phyloP scores from a whole-genome alignment of 2,113 vertebrate genomes.

The Eupsittula cactorum region DNA sequence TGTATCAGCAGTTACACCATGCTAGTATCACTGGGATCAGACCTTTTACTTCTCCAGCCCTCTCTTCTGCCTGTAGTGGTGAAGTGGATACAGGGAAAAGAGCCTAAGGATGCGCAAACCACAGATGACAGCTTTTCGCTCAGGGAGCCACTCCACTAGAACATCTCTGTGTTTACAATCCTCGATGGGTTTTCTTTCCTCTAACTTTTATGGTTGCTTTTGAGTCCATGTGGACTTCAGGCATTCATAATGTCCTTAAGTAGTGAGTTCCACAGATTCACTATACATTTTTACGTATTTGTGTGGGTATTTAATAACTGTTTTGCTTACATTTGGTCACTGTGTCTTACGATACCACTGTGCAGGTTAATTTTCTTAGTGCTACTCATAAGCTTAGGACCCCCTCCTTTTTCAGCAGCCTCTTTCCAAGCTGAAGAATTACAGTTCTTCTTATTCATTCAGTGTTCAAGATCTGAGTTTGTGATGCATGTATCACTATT shows the following conservation, averaged over 20 bases:
- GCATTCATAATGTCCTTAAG: neutral
- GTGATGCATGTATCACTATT: neutral
- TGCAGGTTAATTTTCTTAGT: constrained; percentile 6
- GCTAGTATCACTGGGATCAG: neutral
- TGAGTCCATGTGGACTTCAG: neutral
- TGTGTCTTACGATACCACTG: neutral
- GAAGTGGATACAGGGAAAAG: neutral
- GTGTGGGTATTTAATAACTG: neutral
- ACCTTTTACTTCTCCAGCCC: neutral
- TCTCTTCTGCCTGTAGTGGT: neutral
- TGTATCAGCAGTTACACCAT: neutral
- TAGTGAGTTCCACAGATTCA: neutral
- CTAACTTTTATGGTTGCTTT: constrained; percentile 33
- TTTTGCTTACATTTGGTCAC: constrained; percentile 1
- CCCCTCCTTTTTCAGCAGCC: neutral
- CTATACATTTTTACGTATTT: neutral
- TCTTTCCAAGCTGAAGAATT: neutral
- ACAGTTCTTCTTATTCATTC: neutral
- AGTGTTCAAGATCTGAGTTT: neutral
- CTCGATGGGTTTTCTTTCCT: constrained; percentile 22
- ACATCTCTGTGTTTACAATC: neutral
- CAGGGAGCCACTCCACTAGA: neutral
- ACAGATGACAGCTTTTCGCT: neutral
- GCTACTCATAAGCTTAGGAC: neutral
- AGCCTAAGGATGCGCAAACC: neutral